These are phyloP conservation scores for Hydrochoerus hydrochaeris DNA, from an alignment of 2,113 vertebrate genomes.

Conservation along the genomic window DNA sequence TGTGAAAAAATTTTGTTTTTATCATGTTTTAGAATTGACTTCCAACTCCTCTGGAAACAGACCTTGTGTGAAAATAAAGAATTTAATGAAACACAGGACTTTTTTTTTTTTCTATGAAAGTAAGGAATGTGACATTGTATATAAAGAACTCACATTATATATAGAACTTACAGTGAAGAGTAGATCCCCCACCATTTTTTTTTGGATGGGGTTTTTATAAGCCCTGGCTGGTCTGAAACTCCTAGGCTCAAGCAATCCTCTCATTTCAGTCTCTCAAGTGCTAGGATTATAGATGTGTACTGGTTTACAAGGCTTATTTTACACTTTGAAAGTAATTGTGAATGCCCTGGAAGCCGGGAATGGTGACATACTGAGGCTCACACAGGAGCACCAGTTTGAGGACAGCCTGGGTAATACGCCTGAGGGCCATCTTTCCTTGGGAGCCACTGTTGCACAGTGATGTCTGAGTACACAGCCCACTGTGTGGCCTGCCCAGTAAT, in stretches of 20 bases:
- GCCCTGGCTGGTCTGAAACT: not conserved
- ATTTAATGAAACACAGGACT: not conserved
- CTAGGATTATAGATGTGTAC: not conserved
- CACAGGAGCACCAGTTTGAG: not conserved
- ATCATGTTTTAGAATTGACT: not conserved
- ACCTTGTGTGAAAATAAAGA: not conserved
- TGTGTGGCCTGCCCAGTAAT: not conserved
- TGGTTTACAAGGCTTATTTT: constrained; percentile 14
- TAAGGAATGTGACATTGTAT: not conserved
- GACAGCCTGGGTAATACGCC: not conserved
- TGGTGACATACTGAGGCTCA: not conserved
- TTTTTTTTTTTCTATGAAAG: not conserved
- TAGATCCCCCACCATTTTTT: not conserved
- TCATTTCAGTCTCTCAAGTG: not conserved
- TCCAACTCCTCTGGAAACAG: not conserved
- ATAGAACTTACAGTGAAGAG: constrained; percentile 28
- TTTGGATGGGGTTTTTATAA: not conserved
- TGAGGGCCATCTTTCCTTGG: too few species aligned
- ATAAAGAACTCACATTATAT: too few species aligned
- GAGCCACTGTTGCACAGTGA: not conserved
- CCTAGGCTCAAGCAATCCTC: not conserved
- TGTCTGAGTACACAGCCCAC: not conserved
- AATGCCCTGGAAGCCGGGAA: not conserved
- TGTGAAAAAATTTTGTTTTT: constrained; percentile 3
- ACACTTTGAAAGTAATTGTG: constrained; percentile 45